Conservation (phyloP, 2,888 invertebrate species). For the Hanleya hanleyi region DNA sequence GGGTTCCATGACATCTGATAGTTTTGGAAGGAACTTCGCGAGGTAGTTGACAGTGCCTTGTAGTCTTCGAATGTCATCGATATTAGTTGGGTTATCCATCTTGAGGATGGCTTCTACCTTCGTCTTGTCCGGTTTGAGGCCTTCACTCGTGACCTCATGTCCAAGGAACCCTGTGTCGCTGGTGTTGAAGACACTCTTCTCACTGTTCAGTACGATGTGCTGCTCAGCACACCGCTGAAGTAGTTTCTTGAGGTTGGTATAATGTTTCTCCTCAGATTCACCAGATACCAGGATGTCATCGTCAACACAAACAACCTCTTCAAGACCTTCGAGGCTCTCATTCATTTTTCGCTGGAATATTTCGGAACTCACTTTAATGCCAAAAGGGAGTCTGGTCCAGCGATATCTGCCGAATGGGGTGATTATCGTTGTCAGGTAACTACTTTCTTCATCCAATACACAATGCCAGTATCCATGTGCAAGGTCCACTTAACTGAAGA, state of each 20-base stretch:
- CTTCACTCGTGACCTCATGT: slow-evolving; percentile 19
- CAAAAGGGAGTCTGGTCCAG: slow-evolving; percentile 33
- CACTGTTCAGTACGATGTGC: neutral
- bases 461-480: slow-evolving; percentile 23
- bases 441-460: slow-evolving; percentile 20
- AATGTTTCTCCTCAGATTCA: slow-evolving; percentile 13
- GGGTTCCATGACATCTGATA: slow-evolving; percentile 12
- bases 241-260: slow-evolving; percentile 6
- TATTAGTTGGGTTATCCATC: slow-evolving; percentile 8
- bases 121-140: slow-evolving; percentile 18
- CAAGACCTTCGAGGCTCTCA: slow-evolving; percentile 27
- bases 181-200: slow-evolving; percentile 1
- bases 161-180: slow-evolving; percentile 17
- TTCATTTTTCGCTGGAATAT: slow-evolving; percentile 31
- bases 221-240: slow-evolving; percentile 5
- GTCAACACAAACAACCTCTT: slow-evolving; percentile 28
- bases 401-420: no score
- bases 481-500: slow-evolving; percentile 26
- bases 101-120: slow-evolving; percentile 28
- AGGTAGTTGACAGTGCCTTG: slow-evolving; percentile 11
- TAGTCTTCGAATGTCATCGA: slow-evolving; percentile 4
- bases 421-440: slow-evolving; percentile 17
- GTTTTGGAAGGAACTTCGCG: slow-evolving; percentile 14
- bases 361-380: slow-evolving; percentile 26
- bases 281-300: slow-evolving; percentile 41